Conservation (phyloP, 1,140 invertebrate genomes). For the Bombus sibiricus region DNA sequence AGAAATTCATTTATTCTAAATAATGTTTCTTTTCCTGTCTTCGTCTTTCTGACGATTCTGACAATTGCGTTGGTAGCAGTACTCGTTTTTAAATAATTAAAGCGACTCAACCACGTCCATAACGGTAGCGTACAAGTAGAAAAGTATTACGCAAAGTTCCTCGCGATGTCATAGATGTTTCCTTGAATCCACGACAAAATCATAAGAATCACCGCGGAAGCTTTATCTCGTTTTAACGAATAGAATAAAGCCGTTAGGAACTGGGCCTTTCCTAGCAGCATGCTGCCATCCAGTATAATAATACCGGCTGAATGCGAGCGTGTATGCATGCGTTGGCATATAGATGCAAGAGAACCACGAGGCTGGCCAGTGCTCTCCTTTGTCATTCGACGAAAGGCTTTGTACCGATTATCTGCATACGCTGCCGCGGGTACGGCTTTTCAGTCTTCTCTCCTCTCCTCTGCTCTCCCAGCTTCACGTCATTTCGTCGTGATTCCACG, state of each 20-base stretch:
- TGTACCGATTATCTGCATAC: slow-evolving; percentile 80
- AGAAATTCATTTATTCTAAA: no score
- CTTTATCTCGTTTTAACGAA: slow-evolving; percentile 14
- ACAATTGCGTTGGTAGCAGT: no score
- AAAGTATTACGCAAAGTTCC: no score
- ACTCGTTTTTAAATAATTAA: no score
- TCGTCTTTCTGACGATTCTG: no score
- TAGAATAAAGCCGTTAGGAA: slow-evolving; percentile 30
- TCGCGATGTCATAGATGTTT: not conserved
- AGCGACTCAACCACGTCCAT: no score
- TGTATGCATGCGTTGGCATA: slow-evolving; percentile 30
- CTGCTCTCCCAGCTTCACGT: slow-evolving; percentile 15
- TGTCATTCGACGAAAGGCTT: slow-evolving; percentile 78
- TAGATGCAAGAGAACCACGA: slow-evolving; percentile 41
- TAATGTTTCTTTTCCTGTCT: no score
- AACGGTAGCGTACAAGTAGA: no score
- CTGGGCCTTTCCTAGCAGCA: slow-evolving; percentile 19
- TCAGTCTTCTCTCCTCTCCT: slow-evolving; percentile 63
- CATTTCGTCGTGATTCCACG: slow-evolving; percentile 42
- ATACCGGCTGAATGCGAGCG: slow-evolving; percentile 36
- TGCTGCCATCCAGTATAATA: slow-evolving; percentile 49
- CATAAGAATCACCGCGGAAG: not conserved
- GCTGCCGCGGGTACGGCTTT: slow-evolving; percentile 72
- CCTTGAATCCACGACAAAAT: not conserved
- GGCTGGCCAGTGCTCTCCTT: slow-evolving; percentile 72